phyloP scores from a whole-genome alignment of 1,140 invertebrate species.

The Pentalonia nigronervosa region DNA sequence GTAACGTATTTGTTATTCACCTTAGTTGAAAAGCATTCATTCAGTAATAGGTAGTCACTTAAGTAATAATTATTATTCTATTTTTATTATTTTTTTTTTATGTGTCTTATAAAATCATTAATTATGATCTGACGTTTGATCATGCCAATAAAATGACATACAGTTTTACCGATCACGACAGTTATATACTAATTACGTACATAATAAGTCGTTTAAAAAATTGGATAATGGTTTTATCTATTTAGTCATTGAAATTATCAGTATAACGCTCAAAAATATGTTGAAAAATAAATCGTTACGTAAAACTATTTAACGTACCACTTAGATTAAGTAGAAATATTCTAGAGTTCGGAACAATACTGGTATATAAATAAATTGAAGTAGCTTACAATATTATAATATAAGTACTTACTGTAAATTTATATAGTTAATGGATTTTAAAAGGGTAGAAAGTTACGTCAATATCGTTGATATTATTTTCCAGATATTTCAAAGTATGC shows the following conservation, averaged over 20 bases:
- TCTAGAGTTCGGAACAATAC: not conserved
- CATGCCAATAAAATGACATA: not conserved
- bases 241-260: not conserved
- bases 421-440: not conserved
- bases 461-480: not conserved
- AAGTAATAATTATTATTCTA: not conserved
- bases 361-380: not conserved
- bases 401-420: not conserved
- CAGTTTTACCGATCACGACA: not conserved
- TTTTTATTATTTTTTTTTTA: not conserved
- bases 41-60: not conserved
- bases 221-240: not conserved
- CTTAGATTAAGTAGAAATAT: not conserved
- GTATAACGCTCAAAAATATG: not conserved
- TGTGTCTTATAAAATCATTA: not conserved
- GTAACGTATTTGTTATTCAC: not conserved
- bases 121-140: not conserved
- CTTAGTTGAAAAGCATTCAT: not conserved
- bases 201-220: not conserved
- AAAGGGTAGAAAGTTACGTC: not conserved
- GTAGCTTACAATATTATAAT: not conserved
- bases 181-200: not conserved
- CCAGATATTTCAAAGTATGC: not conserved
- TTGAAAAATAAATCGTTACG: not conserved
- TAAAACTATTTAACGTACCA: not conserved